Evolutionary conservation across 2,888 invertebrate genomes (phyloP).

Genomic region (Patella pellucida): DNA sequence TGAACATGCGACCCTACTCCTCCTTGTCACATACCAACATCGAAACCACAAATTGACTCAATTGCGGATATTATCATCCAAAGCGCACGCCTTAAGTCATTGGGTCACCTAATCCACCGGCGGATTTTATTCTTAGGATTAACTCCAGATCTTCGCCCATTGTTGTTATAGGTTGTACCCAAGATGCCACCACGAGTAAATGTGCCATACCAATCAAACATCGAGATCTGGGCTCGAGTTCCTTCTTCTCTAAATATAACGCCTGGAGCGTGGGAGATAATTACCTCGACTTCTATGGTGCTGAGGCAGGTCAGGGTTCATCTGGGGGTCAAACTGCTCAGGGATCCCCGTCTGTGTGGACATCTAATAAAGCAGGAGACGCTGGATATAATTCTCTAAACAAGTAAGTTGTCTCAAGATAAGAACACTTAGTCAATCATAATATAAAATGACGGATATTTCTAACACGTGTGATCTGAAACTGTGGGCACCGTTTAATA

Average conservation of each 20-base stretch:
- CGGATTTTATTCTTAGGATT: too few relatives aligned
- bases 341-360: slow-evolving; percentile 65
- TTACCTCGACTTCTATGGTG: slow-evolving; percentile 63
- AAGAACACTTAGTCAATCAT: neutral
- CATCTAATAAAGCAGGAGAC: slow-evolving; percentile 54
- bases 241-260: slow-evolving; percentile 52
- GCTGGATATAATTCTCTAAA: slow-evolving; percentile 50
- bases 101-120: too few relatives aligned
- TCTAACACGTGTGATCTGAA: too few relatives aligned
- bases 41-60: too few relatives aligned
- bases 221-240: slow-evolving; percentile 36
- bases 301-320: slow-evolving; percentile 56
- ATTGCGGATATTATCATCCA: too few relatives aligned
- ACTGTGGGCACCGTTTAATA: too few relatives aligned
- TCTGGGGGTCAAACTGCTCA: slow-evolving; percentile 46
- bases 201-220: slow-evolving; percentile 61
- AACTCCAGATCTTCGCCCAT: neutral
- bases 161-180: slow-evolving; percentile 43
- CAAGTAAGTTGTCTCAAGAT: slow-evolving; percentile 40
- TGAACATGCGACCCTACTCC: too few relatives aligned
- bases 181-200: slow-evolving; percentile 38
- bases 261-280: slow-evolving; percentile 60
- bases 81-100: too few relatives aligned
- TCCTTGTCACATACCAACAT: too few relatives aligned
- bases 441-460: too few relatives aligned